phyloP scores from a whole-genome alignment of 2,797 vertebrate species.

The Tragelaphus oryx region DNA sequence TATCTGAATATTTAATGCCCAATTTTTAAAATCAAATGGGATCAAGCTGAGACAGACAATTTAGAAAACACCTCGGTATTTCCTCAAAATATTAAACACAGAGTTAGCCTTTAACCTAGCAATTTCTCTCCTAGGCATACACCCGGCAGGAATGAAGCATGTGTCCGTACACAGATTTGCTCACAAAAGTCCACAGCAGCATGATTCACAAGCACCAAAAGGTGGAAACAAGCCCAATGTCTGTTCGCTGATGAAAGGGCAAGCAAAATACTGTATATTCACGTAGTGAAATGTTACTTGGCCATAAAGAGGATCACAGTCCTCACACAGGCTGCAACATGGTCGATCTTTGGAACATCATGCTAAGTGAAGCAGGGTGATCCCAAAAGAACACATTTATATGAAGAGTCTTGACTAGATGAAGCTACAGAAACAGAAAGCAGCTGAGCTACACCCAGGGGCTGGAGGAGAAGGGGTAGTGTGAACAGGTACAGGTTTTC shows the following conservation, averaged over 20 bases:
- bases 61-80: background rate
- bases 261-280: background rate
- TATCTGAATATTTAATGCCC: background rate
- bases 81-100: background rate
- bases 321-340: accelerated
- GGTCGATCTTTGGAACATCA: background rate
- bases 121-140: background rate
- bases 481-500: background rate
- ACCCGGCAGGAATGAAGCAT: background rate
- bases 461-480: accelerated
- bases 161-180: background rate
- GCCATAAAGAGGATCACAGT: too few species aligned
- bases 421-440: background rate
- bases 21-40: background rate
- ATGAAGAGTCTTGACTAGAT: background rate
- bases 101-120: too few species aligned
- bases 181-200: background rate
- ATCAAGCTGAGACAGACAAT: background rate
- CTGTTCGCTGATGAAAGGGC: background rate
- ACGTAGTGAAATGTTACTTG: background rate
- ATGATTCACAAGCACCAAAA: background rate
- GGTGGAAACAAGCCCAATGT: background rate
- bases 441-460: background rate
- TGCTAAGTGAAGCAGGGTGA: too few species aligned
- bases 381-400: too few species aligned